These are phyloP conservation scores for Volucella zonaria DNA, from an alignment of 2,888 invertebrate species.

Conservation along the genomic window DNA sequence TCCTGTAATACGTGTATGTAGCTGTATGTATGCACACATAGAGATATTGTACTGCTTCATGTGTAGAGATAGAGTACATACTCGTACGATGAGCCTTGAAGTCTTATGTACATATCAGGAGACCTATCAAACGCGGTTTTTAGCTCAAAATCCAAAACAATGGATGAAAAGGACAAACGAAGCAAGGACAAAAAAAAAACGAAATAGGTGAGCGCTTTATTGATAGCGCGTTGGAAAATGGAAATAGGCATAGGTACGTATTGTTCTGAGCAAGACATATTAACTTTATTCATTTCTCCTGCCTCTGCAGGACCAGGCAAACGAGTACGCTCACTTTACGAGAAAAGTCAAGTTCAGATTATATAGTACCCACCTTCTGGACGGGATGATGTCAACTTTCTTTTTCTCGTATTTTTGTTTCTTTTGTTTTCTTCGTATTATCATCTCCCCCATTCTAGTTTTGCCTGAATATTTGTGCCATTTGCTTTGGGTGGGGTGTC, in stretches of 20 bases:
- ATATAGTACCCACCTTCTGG: not conserved
- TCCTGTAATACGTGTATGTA: too few relatives aligned
- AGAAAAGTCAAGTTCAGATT: conserved; percentile 22
- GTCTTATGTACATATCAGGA: too few relatives aligned
- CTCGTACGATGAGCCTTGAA: too few relatives aligned
- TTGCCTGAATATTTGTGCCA: conserved; percentile 3
- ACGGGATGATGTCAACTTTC: conserved; percentile 12
- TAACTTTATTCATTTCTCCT: not conserved
- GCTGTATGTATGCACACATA: too few relatives aligned
- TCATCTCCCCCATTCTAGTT: not conserved
- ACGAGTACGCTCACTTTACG: not conserved
- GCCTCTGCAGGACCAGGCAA: not conserved
- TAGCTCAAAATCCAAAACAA: conserved; percentile 7
- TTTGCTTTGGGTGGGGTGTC: not conserved
- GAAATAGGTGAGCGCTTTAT: conserved; percentile 8
- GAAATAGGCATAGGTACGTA: not conserved
- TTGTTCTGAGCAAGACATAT: not conserved
- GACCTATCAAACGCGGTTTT: not conserved
- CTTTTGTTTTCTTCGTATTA: not conserved
- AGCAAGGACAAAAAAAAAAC: not conserved
- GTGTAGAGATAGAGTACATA: too few relatives aligned
- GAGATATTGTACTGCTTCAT: too few relatives aligned
- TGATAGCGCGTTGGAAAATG: conserved; percentile 1
- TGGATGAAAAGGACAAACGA: too few relatives aligned
- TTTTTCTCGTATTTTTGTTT: conserved; percentile 1